These are phyloP conservation scores for Lasioglossum zephyrum DNA, from an alignment of 2,888 invertebrate genomes.

Conservation along the genomic window DNA sequence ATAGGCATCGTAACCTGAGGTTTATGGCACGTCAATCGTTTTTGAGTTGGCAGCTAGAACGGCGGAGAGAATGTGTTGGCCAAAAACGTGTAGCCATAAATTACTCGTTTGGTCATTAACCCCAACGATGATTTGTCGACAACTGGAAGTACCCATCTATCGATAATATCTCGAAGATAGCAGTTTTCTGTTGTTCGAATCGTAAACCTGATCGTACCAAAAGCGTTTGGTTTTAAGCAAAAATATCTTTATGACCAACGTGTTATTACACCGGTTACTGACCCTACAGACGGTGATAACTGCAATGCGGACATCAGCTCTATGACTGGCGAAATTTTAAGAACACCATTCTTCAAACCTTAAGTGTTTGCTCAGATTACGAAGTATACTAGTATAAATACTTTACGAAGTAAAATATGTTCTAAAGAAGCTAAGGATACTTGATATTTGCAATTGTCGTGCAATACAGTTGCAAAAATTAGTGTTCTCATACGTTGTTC, in stretches of 20 bases:
- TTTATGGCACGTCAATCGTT: conserved; percentile 2
- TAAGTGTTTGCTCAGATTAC: no score
- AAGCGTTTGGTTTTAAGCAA: not conserved
- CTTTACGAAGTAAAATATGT: no score
- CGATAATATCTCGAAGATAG: not conserved
- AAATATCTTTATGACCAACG: not conserved
- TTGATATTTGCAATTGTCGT: no score
- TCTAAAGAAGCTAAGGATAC: no score
- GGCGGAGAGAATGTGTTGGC: not conserved
- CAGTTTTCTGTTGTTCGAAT: not conserved
- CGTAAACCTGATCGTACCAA: not conserved
- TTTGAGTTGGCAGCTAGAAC: not conserved
- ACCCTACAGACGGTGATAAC: not conserved
- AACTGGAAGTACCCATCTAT: not conserved
- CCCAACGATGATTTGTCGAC: not conserved
- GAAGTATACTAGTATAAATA: no score
- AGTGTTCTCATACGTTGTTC: no score
- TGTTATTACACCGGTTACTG: not conserved
- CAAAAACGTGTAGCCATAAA: not conserved
- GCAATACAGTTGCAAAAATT: no score
- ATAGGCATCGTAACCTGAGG: not conserved
- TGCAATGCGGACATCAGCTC: not conserved
- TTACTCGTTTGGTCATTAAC: not conserved
- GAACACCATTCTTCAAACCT: not conserved
- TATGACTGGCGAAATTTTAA: not conserved